These are phyloP conservation scores for Rhynchonycteris naso DNA, from an alignment of 2,797 vertebrate genomes.

Conservation along the genomic window DNA sequence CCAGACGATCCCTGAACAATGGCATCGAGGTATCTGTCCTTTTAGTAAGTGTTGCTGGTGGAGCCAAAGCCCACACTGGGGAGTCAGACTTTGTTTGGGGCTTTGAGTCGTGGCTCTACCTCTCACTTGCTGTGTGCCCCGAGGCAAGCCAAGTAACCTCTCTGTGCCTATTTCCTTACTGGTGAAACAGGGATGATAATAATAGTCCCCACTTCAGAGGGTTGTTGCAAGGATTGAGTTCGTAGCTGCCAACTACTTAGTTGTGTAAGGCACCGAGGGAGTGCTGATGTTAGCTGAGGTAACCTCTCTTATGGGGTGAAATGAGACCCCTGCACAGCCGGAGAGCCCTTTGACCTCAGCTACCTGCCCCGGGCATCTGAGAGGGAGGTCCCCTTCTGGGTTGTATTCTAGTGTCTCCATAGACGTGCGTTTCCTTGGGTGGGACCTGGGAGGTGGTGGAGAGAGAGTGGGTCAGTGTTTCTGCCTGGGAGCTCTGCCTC, in stretches of 20 bases:
- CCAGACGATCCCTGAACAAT: background rate
- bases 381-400: background rate
- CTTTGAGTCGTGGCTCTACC: background rate
- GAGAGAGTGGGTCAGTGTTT: background rate
- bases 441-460: background rate
- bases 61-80: background rate
- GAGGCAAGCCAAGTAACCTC: background rate
- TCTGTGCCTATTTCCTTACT: background rate
- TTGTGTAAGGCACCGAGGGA: background rate
- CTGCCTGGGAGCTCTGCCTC: background rate
- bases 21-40: background rate
- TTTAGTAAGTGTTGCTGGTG: background rate
- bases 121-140: background rate
- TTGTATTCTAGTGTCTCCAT: background rate
- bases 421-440: fast-evolving
- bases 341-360: background rate
- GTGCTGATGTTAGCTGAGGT: fast-evolving
- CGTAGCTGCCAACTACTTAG: background rate
- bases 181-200: background rate
- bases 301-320: background rate
- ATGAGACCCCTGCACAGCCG: background rate
- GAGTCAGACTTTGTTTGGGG: background rate
- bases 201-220: background rate
- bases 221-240: background rate
- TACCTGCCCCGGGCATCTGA: background rate